These are phyloP conservation scores for Opisthocomus hoazin DNA, from an alignment of 2,113 vertebrate genomes.

Conservation along the genomic window DNA sequence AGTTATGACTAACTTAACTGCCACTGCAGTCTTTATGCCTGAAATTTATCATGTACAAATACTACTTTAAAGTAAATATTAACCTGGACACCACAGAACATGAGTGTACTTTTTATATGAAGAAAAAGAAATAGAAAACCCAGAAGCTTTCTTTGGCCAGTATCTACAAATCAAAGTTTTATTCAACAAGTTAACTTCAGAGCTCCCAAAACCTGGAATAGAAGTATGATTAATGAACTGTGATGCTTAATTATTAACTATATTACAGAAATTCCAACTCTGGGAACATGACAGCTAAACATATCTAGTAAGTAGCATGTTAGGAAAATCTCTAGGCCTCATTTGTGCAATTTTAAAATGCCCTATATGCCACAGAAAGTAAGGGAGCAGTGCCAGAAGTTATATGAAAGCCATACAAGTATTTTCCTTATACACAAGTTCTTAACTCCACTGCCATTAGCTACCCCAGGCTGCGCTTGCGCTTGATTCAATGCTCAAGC, in stretches of 20 bases:
- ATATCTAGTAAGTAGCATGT: conserved; percentile 24
- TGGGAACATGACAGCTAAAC: conserved; percentile 42
- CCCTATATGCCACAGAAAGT: conserved; percentile 31
- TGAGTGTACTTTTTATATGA: not conserved
- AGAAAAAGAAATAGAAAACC: conserved; percentile 1
- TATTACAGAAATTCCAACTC: conserved; percentile 46
- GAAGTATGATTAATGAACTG: conserved; percentile 33
- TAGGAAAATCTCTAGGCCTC: conserved; percentile 50
- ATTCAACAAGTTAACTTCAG: conserved; percentile 23
- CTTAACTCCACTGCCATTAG: conserved; percentile 45
- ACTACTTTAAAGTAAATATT: conserved; percentile 48
- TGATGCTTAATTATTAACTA: conserved; percentile 37
- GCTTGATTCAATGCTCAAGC: conserved; percentile 48
- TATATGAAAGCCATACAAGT: conserved; percentile 47
- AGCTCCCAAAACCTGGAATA: not conserved
- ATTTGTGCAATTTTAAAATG: conserved; percentile 37
- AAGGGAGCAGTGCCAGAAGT: conserved; percentile 26
- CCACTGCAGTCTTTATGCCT: conserved; percentile 35
- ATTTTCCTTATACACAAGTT: conserved; percentile 43
- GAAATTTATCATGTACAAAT: conserved; percentile 54
- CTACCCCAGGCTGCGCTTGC: conserved; percentile 46
- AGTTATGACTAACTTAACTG: conserved; percentile 33
- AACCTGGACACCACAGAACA: conserved; percentile 58
- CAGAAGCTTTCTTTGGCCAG: conserved; percentile 60
- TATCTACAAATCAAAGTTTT: conserved; percentile 54